phyloP scores from a whole-genome alignment of 1,140 invertebrate genomes.

The Latrodectus geometricus region DNA sequence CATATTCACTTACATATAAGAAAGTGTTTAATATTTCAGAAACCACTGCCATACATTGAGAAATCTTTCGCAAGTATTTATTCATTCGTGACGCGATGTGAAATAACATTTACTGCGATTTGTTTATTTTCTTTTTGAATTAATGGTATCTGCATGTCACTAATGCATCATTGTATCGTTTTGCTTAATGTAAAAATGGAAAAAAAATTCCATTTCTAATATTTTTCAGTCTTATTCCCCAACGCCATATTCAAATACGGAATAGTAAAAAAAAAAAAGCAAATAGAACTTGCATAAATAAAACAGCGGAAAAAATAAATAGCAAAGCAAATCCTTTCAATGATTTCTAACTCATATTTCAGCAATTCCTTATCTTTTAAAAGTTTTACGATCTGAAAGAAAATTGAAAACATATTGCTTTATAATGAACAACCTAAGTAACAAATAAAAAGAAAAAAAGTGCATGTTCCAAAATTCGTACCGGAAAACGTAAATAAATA shows the following conservation, averaged over 20 bases:
- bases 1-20: no score
- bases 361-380: constrained; percentile 23
- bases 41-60: no score
- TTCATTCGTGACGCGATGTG: no score
- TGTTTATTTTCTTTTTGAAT: no score
- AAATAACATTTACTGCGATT: no score
- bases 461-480: constrained; percentile 9
- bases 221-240: background rate
- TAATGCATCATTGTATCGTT: no score
- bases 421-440: constrained; percentile 34
- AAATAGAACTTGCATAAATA: background rate
- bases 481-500: constrained; percentile 46
- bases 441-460: background rate
- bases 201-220: no score
- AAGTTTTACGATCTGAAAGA: constrained; percentile 43
- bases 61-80: no score
- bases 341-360: constrained; percentile 36
- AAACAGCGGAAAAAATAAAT: background rate
- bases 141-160: no score
- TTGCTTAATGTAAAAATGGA: no score
- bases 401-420: constrained; percentile 53
- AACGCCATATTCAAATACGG: background rate
- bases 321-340: constrained; percentile 12
- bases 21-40: no score
- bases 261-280: background rate